These are phyloP conservation scores for Taurulus bubalis DNA, from an alignment of 2,113 vertebrate genomes.

Conservation along the genomic window DNA sequence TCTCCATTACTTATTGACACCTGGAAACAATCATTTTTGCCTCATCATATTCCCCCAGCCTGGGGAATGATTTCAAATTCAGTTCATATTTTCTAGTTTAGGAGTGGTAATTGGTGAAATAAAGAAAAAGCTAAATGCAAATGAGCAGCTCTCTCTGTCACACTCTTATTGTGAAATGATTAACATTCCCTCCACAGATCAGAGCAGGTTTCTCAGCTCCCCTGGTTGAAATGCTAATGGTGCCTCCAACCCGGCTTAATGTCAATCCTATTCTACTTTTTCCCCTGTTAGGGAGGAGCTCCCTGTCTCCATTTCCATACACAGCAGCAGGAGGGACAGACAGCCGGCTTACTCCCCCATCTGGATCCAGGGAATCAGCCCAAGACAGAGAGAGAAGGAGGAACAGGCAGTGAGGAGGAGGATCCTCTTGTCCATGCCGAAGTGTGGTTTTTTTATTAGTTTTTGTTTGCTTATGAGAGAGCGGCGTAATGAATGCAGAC, in stretches of 20 bases:
- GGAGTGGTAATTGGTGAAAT: slow-evolving; percentile 26
- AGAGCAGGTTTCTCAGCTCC: slow-evolving; percentile 75
- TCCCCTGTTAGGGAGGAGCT: slow-evolving; percentile 57
- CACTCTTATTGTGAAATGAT: slow-evolving; percentile 75
- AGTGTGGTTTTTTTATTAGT: not conserved
- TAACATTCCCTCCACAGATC: slow-evolving; percentile 81
- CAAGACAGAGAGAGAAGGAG: slow-evolving; percentile 47
- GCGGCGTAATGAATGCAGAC: slow-evolving; percentile 7
- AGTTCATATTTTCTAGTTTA: slow-evolving; percentile 32
- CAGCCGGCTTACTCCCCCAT: slow-evolving; percentile 64
- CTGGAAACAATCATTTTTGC: slow-evolving; percentile 10
- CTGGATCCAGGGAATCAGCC: slow-evolving; percentile 60
- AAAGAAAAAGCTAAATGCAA: slow-evolving; percentile 60
- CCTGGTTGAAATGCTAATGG: slow-evolving; percentile 84
- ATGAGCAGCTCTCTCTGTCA: slow-evolving; percentile 49
- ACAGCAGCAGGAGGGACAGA: slow-evolving; percentile 70
- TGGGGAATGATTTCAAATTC: slow-evolving; percentile 13
- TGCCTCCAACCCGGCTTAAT: slow-evolving; percentile 73
- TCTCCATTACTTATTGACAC: slow-evolving; percentile 21
- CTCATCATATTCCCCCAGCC: slow-evolving; percentile 3
- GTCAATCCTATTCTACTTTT: slow-evolving; percentile 70
- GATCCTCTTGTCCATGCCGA: slow-evolving; percentile 31
- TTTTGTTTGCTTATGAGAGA: not conserved
- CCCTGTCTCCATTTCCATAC: slow-evolving; percentile 62
- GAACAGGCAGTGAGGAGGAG: slow-evolving; percentile 30